These are phyloP conservation scores for Trissolcus brochymenae DNA, from an alignment of 2,888 invertebrate species.

Conservation along the genomic window DNA sequence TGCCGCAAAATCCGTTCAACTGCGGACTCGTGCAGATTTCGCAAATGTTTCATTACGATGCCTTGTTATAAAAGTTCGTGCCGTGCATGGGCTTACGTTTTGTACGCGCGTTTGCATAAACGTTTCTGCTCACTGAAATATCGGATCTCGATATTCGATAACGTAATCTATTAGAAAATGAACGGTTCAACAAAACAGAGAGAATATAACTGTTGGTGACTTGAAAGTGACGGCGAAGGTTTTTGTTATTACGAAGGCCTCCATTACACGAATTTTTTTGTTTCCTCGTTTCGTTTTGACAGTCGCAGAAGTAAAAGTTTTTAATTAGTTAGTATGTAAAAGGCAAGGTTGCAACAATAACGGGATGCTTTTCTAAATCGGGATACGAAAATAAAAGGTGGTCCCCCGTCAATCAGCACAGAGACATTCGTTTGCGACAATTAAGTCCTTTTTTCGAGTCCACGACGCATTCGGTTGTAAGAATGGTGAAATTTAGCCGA, in stretches of 20 bases:
- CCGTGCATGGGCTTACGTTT: neutral
- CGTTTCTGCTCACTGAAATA: neutral
- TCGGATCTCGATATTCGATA: no score
- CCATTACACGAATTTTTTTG: neutral
- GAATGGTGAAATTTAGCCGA: slow-evolving; percentile 31
- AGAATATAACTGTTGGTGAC: no score
- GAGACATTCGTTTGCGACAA: slow-evolving; percentile 19
- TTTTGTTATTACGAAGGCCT: neutral
- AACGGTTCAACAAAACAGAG: neutral
- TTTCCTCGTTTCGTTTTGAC: neutral
- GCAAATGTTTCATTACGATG: slow-evolving; percentile 14
- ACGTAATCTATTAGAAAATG: neutral
- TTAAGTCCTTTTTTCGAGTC: slow-evolving; percentile 39
- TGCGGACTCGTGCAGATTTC: slow-evolving; percentile 14
- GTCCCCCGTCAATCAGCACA: slow-evolving; percentile 26
- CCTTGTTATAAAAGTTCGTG: no score
- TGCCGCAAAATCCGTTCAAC: slow-evolving; percentile 41
- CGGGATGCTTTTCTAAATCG: slow-evolving; percentile 29
- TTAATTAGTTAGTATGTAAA: neutral
- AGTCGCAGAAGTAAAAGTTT: slow-evolving; percentile 2
- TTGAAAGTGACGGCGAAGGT: neutral
- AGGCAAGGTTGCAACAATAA: slow-evolving; percentile 16
- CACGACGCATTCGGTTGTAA: neutral
- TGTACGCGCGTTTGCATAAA: slow-evolving; percentile 6
- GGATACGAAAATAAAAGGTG: slow-evolving; percentile 4